Percentiles rank a stretch among this genome's conserved stretches.
phyloP scores from a whole-genome alignment of 2,888 invertebrate species.

The Cacoxenus indagator region DNA sequence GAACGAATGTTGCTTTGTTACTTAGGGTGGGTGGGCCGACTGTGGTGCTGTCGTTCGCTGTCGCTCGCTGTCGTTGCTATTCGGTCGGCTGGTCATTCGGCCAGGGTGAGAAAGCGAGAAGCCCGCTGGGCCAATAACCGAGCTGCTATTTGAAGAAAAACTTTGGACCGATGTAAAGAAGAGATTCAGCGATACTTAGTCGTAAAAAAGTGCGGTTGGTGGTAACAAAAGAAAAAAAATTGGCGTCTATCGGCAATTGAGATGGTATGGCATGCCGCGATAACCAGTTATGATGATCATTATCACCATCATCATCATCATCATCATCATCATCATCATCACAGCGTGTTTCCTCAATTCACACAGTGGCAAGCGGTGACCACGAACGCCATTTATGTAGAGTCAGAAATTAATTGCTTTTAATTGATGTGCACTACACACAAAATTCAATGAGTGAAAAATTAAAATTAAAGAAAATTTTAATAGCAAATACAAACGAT shows the following conservation, averaged over 20 bases:
- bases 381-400: conserved; percentile 22
- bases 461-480: not conserved
- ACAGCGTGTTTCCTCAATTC: not conserved
- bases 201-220: conserved; percentile 21
- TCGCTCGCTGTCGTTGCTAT: no score
- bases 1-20: not conserved
- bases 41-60: not conserved
- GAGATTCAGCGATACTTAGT: conserved; percentile 2
- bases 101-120: conserved; percentile 23
- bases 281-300: not conserved
- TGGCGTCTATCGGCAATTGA: conserved; percentile 40
- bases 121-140: conserved; percentile 53
- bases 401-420: conserved; percentile 58
- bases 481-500: not conserved
- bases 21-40: not conserved
- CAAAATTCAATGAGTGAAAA: not conserved
- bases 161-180: not conserved
- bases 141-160: conserved; percentile 50
- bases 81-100: not conserved
- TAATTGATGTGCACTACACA: conserved; percentile 43
- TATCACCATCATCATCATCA: not conserved
- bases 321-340: not conserved
- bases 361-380: not conserved
- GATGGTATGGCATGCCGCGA: conserved; percentile 6
- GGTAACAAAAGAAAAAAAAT: conserved; percentile 38